Evolutionary conservation across 2,113 vertebrate species (phyloP).

Genomic region (Aegithalos caudatus): DNA sequence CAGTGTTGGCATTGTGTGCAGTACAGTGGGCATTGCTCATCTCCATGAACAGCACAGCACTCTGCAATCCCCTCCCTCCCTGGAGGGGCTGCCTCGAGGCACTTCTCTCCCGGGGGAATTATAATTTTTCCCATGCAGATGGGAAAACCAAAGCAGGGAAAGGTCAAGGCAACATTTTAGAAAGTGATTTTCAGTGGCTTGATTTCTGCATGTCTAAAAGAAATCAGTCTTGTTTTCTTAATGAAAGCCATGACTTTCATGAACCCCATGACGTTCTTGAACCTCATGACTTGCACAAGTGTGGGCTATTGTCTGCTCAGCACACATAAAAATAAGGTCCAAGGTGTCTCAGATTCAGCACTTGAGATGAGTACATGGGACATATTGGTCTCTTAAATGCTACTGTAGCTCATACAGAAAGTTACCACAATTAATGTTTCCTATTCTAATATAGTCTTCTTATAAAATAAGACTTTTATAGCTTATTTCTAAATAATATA

Average conservation of each 20-base stretch:
- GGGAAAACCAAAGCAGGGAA: not conserved
- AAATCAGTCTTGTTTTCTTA: not conserved
- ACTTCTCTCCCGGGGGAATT: not conserved
- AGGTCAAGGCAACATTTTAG: not conserved
- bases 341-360: not conserved
- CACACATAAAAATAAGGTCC: not conserved
- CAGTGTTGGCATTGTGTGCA: not conserved
- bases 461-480: too few species aligned
- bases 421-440: not conserved
- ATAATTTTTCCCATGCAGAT: not conserved
- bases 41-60: not conserved
- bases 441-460: not conserved
- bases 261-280: not conserved
- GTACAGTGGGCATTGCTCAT: not conserved
- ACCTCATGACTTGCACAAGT: not conserved
- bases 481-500: not conserved
- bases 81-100: not conserved
- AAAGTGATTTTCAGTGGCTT: not conserved
- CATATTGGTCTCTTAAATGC: not conserved
- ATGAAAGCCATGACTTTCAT: not conserved
- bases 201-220: not conserved
- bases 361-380: not conserved
- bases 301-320: not conserved
- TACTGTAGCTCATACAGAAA: conserved; percentile 4
- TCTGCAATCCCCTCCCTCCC: not conserved